phyloP scores from a whole-genome alignment of 2,888 invertebrate species.

The Xylota segnis region DNA sequence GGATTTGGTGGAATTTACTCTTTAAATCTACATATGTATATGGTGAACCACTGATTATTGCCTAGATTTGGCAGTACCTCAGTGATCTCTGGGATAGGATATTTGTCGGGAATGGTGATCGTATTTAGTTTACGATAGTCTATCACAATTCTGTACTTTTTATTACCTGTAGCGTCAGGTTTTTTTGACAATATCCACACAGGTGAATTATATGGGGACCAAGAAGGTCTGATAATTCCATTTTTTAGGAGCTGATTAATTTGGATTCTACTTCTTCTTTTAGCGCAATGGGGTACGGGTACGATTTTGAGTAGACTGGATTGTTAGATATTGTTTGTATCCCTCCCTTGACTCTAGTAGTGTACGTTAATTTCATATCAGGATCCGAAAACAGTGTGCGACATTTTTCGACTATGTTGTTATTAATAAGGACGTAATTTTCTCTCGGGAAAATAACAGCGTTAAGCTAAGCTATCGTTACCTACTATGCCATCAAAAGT shows the following conservation, averaged over 20 bases:
- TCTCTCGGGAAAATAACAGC: too few species aligned
- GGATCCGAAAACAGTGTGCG: neutral
- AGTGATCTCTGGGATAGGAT: too few species aligned
- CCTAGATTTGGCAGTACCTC: neutral
- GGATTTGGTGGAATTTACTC: neutral
- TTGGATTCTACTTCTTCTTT: neutral
- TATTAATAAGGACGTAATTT: too few species aligned
- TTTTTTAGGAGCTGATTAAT: neutral
- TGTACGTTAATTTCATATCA: too few species aligned
- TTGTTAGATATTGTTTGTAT: neutral
- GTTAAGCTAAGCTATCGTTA: too few species aligned
- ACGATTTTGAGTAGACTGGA: neutral
- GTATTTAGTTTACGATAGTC: constrained; percentile 66
- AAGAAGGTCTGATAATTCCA: neutral
- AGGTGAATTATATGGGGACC: neutral
- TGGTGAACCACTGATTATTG: neutral
- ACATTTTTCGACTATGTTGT: neutral
- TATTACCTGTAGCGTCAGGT: constrained; percentile 50
- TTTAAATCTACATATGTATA: neutral
- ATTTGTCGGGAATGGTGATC: constrained; percentile 8
- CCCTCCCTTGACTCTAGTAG: neutral
- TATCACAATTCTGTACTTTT: constrained; percentile 67
- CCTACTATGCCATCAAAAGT: too few species aligned
- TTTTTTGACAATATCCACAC: constrained; percentile 71
- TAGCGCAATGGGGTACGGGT: neutral